phyloP scores from a whole-genome alignment of 2,113 vertebrate species.

The Micronycteris hirsuta region DNA sequence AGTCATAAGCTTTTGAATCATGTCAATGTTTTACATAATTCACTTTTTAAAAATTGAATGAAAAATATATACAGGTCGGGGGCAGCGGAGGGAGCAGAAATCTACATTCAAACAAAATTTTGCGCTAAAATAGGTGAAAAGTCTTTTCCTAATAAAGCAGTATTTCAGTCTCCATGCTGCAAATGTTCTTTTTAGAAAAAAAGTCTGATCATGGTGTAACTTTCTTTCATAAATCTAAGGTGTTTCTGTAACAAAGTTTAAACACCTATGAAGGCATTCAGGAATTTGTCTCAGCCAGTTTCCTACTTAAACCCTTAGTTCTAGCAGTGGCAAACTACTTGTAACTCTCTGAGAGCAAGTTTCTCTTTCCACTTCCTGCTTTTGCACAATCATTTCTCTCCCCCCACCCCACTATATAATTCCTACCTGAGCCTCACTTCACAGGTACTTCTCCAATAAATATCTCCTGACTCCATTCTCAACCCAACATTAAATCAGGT shows the following conservation, averaged over 20 bases:
- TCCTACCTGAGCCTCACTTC: not conserved
- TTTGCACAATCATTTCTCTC: not conserved
- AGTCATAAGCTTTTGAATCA: not conserved
- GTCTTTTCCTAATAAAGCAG: not conserved
- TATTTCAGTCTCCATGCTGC: not conserved
- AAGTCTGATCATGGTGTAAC: not conserved
- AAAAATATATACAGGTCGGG: not conserved
- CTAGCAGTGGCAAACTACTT: not conserved
- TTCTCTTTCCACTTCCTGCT: slow-evolving; percentile 12
- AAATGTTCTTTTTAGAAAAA: slow-evolving; percentile 9
- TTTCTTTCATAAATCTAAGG: not conserved
- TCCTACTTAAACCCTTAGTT: not conserved
- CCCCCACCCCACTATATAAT: not conserved
- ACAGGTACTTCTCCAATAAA: not conserved
- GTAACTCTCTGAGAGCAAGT: not conserved
- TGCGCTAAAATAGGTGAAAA: not conserved
- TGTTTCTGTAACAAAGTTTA: not conserved
- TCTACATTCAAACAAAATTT: not conserved
- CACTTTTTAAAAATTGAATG: not conserved
- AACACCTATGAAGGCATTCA: not conserved
- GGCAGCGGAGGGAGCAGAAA: accelerated
- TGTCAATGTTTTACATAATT: not conserved
- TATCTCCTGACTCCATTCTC: not conserved
- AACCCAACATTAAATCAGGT: not conserved
- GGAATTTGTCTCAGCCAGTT: not conserved